Base-by-base conservation (phyloP, 2,797 vertebrate genomes). In the Heterohyrax brucei region DNA sequence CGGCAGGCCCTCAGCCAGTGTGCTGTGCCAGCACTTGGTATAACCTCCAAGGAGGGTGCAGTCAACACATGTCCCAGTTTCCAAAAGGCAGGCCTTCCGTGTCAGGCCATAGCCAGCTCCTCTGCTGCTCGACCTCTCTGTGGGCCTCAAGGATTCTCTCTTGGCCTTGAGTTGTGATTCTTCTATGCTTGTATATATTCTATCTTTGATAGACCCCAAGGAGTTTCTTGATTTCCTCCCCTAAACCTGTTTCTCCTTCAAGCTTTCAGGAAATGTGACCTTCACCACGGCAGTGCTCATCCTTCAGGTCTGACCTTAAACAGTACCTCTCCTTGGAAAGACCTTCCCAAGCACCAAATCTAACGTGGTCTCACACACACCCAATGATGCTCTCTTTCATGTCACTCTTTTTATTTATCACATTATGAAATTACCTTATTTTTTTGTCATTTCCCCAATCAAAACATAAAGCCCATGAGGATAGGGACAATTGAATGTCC, bases 21-120 rank as follows among this genome's bases (percentile, higher is more conserved):
- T n/a, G 83, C 87, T 62, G 88, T 18, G 96, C 96, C 96, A 92
- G 95, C 85, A 72, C 59, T 82, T 4, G 3, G 90, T 39, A 66
- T 88, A 92, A 92, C 93, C 96, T 95, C 88, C 75, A 84, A 95
- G 94, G 95, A 96, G 91, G 87, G 92, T 7, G 26, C 92, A 77
- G 97, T 94, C 89, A 77, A 46, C 95, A 78, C 95, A 82, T 2
- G 81, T 84, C 93, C 96, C 18, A 75, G 73, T 89, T 87, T 93
- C 94, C 0, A 3, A 86, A 75, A 79, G 79, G 89, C 91, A 75
- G 87, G 89, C 72, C 12, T 82, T 94, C 85, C 48, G 56, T 68
- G 75, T 50, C 53, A 28, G 79, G 82, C 92, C 82, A 4, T 18
- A 88, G 93, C 93, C 79, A 12, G 62, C 1, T 12, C 82, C 62